Percentiles rank a stretch among this genome's conserved stretches.
phyloP scores from a whole-genome alignment of 2,888 invertebrate species.

The Atethmia centrago region DNA sequence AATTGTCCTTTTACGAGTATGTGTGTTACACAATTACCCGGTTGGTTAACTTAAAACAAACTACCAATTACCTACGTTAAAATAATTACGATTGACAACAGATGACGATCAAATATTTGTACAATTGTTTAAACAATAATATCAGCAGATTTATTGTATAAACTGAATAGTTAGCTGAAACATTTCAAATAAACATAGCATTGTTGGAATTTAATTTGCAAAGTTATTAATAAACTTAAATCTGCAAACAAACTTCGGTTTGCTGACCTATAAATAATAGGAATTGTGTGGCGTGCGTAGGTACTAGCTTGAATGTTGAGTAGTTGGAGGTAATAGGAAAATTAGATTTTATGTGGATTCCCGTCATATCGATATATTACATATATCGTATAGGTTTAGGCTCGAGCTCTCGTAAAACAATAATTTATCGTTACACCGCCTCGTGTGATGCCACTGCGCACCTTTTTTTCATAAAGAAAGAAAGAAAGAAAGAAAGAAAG shows the following conservation, averaged over 20 bases:
- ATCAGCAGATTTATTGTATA: conserved; percentile 28
- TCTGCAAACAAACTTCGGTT: conserved; percentile 23
- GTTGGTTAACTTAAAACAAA: background rate
- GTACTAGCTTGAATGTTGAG: background rate
- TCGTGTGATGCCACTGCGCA: background rate
- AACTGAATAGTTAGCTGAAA: conserved; percentile 30
- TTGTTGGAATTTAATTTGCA: conserved; percentile 21
- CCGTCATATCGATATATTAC: background rate
- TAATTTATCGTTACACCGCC: background rate
- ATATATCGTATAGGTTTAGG: background rate
- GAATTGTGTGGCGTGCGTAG: conserved; percentile 4
- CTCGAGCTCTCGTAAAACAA: background rate
- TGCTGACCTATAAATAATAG: conserved; percentile 15
- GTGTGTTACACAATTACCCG: too few species aligned
- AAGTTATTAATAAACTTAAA: conserved; percentile 33
- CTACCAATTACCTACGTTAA: background rate
- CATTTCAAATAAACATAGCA: conserved; percentile 23
- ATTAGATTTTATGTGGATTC: background rate
- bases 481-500: too few species aligned
- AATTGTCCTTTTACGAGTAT: too few species aligned
- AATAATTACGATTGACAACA: conserved; percentile 2
- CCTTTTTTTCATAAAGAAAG: background rate
- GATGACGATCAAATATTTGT: conserved; percentile 28
- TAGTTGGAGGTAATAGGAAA: background rate
- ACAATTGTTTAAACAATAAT: conserved; percentile 8